Conservation (phyloP, 1,140 invertebrate genomes). For the Neocloeon triangulifer region DNA sequence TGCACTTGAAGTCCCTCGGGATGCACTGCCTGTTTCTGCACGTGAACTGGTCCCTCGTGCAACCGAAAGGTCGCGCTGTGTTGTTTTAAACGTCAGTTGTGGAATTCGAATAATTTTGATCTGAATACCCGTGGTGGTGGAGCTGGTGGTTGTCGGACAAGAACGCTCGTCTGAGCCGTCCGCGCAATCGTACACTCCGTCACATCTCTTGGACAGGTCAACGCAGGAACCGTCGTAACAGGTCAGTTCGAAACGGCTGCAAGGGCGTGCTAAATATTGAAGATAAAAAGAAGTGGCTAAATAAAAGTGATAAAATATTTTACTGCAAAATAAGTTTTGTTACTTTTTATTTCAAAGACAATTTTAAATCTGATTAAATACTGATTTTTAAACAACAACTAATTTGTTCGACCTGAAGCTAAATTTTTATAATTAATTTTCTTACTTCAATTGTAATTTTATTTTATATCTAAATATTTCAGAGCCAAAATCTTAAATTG, state of each 20-base stretch:
- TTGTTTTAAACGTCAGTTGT: neutral
- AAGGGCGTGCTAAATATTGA: too few species aligned
- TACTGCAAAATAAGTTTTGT: too few species aligned
- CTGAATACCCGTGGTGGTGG: neutral
- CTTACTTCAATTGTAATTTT: too few species aligned
- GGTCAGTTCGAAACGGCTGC: slow-evolving; percentile 20
- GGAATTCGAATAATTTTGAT: slow-evolving; percentile 2
- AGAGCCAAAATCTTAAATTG: too few species aligned
- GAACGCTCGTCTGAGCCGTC: slow-evolving; percentile 81
- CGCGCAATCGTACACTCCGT: slow-evolving; percentile 70
- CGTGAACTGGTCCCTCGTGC: slow-evolving; percentile 22
- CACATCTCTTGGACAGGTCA: slow-evolving; percentile 42
- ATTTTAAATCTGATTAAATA: too few species aligned
- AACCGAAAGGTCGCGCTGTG: slow-evolving; percentile 18
- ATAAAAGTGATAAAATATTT: too few species aligned
- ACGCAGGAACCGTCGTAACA: slow-evolving; percentile 43
- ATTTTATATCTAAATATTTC: too few species aligned
- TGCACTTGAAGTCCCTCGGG: slow-evolving; percentile 27
- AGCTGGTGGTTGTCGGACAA: slow-evolving; percentile 21
- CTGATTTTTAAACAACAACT: too few species aligned
- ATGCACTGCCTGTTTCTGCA: slow-evolving; percentile 20
- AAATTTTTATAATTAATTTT: too few species aligned
- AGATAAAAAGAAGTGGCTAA: too few species aligned
- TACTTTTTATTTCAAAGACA: too few species aligned
- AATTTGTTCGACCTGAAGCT: too few species aligned